phyloP scores from a whole-genome alignment of 2,888 invertebrate species.

The Cryptus armator region DNA sequence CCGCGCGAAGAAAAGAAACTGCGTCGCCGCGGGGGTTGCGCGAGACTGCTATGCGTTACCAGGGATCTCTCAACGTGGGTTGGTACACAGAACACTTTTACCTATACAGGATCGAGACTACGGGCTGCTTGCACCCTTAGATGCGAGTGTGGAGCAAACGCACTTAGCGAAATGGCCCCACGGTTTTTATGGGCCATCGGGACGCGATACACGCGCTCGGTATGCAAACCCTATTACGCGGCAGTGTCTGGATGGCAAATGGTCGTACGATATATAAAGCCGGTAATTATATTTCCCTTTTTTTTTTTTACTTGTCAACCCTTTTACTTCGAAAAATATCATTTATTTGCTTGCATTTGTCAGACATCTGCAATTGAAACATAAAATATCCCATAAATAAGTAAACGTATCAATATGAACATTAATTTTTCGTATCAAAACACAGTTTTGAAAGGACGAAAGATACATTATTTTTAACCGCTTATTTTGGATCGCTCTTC shows the following conservation, averaged over 20 bases:
- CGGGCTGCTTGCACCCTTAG: slow-evolving; percentile 39
- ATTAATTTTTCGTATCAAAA: too few relatives aligned
- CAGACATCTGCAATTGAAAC: not conserved
- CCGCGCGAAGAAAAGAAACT: slow-evolving; percentile 60
- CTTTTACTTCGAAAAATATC: not conserved
- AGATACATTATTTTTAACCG: too few relatives aligned
- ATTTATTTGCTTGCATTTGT: not conserved
- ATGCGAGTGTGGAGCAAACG: slow-evolving; percentile 48
- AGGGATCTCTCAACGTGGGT: slow-evolving; percentile 26
- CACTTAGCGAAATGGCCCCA: slow-evolving; percentile 62
- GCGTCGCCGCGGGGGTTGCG: slow-evolving; percentile 37
- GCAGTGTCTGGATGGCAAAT: slow-evolving; percentile 29
- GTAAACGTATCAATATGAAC: not conserved
- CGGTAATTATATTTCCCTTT: not conserved
- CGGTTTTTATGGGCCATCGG: slow-evolving; percentile 61
- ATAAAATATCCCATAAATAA: not conserved
- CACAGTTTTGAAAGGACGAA: too few relatives aligned
- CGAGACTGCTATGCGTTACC: slow-evolving; percentile 27
- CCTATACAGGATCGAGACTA: slow-evolving; percentile 26
- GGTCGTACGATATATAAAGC: slow-evolving; percentile 20
- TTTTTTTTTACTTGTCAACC: not conserved
- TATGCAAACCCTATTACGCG: slow-evolving; percentile 43
- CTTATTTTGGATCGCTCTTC: too few relatives aligned
- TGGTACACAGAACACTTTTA: slow-evolving; percentile 45
- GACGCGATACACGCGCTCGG: slow-evolving; percentile 27